Evolutionary conservation across 2,888 invertebrate genomes (phyloP).

Genomic region (Aromia moschata): DNA sequence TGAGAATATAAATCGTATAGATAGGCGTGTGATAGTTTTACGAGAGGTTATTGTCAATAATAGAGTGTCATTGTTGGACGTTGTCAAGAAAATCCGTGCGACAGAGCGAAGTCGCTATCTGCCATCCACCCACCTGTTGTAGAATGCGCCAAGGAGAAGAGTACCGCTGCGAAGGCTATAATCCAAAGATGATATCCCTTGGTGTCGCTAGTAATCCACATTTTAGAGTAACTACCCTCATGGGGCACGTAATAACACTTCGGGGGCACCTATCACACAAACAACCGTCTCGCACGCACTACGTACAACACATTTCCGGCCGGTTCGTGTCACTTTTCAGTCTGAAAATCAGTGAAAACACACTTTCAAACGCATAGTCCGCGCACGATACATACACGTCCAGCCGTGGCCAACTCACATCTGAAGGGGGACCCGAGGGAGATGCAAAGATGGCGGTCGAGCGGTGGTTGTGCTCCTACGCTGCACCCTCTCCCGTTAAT

Average conservation of each 20-base stretch:
- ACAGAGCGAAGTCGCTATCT: too few relatives aligned
- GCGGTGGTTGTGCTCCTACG: conserved; percentile 56
- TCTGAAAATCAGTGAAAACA: conserved; percentile 41
- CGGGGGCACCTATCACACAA: conserved; percentile 65
- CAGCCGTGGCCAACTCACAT: conserved; percentile 48
- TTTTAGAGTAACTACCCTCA: conserved; percentile 65
- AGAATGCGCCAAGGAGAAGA: conserved; percentile 65
- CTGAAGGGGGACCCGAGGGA: conserved; percentile 55
- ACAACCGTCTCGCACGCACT: conserved; percentile 47
- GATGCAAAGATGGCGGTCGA: conserved; percentile 60
- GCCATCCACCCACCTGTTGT: conserved; percentile 71
- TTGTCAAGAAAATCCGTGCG: too few relatives aligned
- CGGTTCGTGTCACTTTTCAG: conserved; percentile 36
- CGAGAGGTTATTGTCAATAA: too few relatives aligned
- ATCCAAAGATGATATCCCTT: conserved; percentile 73
- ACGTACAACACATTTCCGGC: conserved; percentile 51
- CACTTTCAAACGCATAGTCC: conserved; percentile 36
- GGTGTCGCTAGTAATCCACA: conserved; percentile 73
- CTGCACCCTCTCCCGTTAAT: conserved; percentile 37
- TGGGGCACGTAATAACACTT: conserved; percentile 59
- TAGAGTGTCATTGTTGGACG: too few relatives aligned
- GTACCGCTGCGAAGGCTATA: conserved; percentile 66
- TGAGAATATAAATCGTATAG: too few relatives aligned
- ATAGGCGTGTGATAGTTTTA: too few relatives aligned
- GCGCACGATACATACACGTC: conserved; percentile 45